Conservation (phyloP, 2,113 vertebrate species). For the Phoxinus phoxinus region DNA sequence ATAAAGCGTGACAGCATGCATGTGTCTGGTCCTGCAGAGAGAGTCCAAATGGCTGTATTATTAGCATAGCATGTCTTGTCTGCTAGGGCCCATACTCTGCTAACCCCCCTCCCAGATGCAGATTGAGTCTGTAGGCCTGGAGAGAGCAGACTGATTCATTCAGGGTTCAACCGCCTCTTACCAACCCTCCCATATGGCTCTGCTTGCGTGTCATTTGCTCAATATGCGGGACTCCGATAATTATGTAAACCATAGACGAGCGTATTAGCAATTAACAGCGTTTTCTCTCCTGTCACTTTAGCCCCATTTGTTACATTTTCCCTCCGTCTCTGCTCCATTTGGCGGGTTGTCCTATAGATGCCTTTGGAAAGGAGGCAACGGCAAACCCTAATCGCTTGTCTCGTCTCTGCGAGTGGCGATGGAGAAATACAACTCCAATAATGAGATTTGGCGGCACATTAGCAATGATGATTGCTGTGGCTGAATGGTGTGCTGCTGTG, state of each 20-base stretch:
- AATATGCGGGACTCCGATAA: slow-evolving; percentile 69
- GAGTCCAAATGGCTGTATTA: slow-evolving; percentile 59
- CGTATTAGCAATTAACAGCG: slow-evolving; percentile 60
- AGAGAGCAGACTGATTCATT: slow-evolving; percentile 69
- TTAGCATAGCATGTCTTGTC: slow-evolving; percentile 56
- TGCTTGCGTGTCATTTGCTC: slow-evolving; percentile 70
- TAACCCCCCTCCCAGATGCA: slow-evolving; percentile 57
- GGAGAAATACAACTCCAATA: slow-evolving; percentile 55
- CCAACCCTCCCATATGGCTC: slow-evolving; percentile 69
- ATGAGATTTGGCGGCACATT: slow-evolving; percentile 60
- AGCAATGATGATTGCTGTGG: slow-evolving; percentile 48
- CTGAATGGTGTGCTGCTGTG: slow-evolving; percentile 55
- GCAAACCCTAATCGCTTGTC: slow-evolving; percentile 50
- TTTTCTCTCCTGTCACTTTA: slow-evolving; percentile 9
- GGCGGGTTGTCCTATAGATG: slow-evolving; percentile 22
- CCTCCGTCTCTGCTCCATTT: slow-evolving; percentile 31
- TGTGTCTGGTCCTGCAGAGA: slow-evolving; percentile 17
- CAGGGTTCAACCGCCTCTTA: slow-evolving; percentile 62
- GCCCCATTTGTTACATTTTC: slow-evolving; percentile 45
- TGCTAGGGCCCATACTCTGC: slow-evolving; percentile 49
- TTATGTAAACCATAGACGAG: slow-evolving; percentile 72
- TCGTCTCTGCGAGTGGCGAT: slow-evolving; percentile 38
- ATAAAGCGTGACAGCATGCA: slow-evolving; percentile 29
- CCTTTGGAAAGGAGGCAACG: slow-evolving; percentile 21
- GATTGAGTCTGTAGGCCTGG: slow-evolving; percentile 69